Evolutionary conservation across 2,888 invertebrate species (phyloP), one percentile per base, ranked within the genome.

Genomic region (Microctonus aethiopoides): DNA sequence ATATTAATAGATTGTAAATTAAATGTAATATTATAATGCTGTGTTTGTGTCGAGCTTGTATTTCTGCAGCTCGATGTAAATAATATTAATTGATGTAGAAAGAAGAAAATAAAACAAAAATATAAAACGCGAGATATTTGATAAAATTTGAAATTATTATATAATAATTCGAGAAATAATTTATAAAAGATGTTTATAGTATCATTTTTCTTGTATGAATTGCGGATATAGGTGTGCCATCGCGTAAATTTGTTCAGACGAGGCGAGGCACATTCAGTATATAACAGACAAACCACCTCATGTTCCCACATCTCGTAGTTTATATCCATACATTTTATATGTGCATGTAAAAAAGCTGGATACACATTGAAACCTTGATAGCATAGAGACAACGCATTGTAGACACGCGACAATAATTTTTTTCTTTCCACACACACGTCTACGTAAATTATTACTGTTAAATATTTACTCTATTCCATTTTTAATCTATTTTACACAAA

Each of bases 211-310:
- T 66, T 22, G 39, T 67, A 32, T 64, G 60, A 11, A 13, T 32
- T 54, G 66, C 62, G 70, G 56, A 65, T 65, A 56, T 65, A 46
- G 70, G 70, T 66, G 66, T 70, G 66, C 56, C 66, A 61, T 57
- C 57, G 46, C 66, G 66, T 70, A 70, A 70, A 70, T 70, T 70
- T 70, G 54, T 62, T 62, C 61, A 61, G 57, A 54, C 22, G 60
- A 70, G 60, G 61, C 65, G 26, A 70, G 51, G 59, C 51, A 56
- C 56, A 59, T 22, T 46, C 41, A 39, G 26, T 65, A 36, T 7
- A 65, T 34, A 54, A n/a, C 26, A 46, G 34, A n/a, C 4, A 46
- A 46, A 7, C 16, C 36, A 24, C 20, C 46, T 16, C 32, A 51
- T 54, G 22, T 34, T 54, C 54, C 24, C 64, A 64, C 36, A 54